These are phyloP conservation scores for Hyperoodon ampullatus DNA, from an alignment of 2,113 vertebrate species.

Conservation along the genomic window DNA sequence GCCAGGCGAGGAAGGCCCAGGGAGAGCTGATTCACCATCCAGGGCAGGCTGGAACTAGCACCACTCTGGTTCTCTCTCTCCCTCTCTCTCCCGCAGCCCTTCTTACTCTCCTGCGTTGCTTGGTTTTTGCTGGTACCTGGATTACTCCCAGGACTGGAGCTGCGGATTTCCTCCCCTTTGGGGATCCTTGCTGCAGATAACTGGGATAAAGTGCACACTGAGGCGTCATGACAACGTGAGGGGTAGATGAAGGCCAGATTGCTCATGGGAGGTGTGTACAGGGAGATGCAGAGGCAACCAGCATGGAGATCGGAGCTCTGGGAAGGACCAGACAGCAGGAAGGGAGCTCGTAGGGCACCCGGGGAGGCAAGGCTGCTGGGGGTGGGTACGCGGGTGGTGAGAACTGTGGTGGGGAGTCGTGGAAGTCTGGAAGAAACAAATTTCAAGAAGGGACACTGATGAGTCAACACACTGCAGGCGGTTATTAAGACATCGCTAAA, in stretches of 20 bases:
- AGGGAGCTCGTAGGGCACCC: not conserved
- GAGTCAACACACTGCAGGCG: fast-evolving
- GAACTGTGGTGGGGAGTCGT: not conserved
- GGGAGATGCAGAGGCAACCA: not conserved
- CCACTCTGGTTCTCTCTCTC: not conserved
- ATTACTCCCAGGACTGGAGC: too few relatives aligned
- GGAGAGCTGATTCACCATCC: not conserved
- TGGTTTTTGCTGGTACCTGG: not conserved
- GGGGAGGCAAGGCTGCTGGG: not conserved
- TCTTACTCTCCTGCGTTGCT: not conserved
- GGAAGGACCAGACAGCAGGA: not conserved
- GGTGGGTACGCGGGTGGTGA: fast-evolving
- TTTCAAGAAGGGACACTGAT: not conserved
- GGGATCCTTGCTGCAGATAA: not conserved
- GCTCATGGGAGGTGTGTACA: fast-evolving
- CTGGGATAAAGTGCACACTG: not conserved
- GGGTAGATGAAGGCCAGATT: not conserved
- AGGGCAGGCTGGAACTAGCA: not conserved
- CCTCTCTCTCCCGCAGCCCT: not conserved
- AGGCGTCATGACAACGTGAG: not conserved
- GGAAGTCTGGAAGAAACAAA: not conserved
- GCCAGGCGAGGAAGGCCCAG: not conserved
- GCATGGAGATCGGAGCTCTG: not conserved
- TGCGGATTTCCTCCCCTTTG: not conserved
- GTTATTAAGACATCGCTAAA: not conserved